phyloP scores from a whole-genome alignment of 1,140 invertebrate species.

The Telenomus remus region DNA sequence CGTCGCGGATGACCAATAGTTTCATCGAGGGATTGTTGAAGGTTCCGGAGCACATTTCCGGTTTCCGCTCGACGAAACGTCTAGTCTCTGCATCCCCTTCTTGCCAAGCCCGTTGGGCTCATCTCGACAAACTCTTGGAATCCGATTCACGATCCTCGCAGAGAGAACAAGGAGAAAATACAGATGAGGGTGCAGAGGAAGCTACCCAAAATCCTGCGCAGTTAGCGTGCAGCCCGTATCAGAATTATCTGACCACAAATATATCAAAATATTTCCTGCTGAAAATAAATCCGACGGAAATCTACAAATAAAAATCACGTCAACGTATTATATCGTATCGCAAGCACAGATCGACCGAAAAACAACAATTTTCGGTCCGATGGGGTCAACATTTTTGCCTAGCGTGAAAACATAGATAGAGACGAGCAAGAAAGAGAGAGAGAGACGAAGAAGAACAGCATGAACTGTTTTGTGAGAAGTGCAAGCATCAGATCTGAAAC shows the following conservation, averaged over 20 bases:
- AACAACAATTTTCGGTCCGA: no score
- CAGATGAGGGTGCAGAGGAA: conserved; percentile 49
- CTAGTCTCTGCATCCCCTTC: conserved; percentile 55
- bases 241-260: conserved; percentile 57
- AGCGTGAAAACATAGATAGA: not conserved
- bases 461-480: conserved; percentile 28
- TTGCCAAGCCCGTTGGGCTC: conserved; percentile 49
- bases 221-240: conserved; percentile 35
- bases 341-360: no score
- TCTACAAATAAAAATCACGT: not conserved
- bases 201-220: conserved; percentile 35
- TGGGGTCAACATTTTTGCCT: no score
- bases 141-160: conserved; percentile 48
- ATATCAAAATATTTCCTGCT: conserved; percentile 48
- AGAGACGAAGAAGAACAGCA: not conserved
- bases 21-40: conserved; percentile 77
- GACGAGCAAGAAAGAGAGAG: not conserved
- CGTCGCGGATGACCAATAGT: conserved; percentile 76
- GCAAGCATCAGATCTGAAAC: not conserved
- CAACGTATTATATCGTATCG: no score
- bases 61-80: conserved; percentile 69
- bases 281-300: conserved; percentile 33
- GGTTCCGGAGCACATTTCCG: conserved; percentile 76
- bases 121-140: conserved; percentile 57
- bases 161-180: conserved; percentile 51